A percentile compares a stretch with the other conserved stretches of the same genome.
Evolutionary conservation across 2,797 vertebrate genomes (phyloP).

Genomic region (Pogoniulus pusillus): DNA sequence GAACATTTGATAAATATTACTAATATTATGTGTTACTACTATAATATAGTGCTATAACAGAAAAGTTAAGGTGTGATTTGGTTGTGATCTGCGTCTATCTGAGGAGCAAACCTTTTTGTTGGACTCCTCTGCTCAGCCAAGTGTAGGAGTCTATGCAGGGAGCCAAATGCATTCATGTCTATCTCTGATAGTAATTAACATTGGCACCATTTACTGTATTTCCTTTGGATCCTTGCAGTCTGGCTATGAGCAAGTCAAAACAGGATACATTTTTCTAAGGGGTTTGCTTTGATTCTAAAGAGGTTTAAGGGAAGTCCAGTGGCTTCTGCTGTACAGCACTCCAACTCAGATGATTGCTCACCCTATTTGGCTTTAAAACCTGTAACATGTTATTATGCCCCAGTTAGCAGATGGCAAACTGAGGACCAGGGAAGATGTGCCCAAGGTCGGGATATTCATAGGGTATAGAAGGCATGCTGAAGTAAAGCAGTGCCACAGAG

Average conservation of each 20-base stretch:
- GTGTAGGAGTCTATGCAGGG: neutral
- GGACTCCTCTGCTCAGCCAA: neutral
- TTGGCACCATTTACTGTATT: constrained; percentile 3
- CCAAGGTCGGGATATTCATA: constrained; percentile 27
- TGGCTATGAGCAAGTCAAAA: constrained; percentile 37
- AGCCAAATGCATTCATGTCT: neutral
- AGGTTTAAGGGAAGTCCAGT: constrained; percentile 36
- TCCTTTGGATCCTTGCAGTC: constrained; percentile 21
- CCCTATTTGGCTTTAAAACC: constrained; percentile 61
- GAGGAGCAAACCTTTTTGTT: neutral
- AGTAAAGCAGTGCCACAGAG: neutral
- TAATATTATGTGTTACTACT: neutral
- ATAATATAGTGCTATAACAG: neutral
- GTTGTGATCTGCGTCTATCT: neutral
- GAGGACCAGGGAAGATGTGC: constrained; percentile 41
- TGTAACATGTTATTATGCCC: constrained; percentile 51
- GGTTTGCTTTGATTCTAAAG: constrained; percentile 35
- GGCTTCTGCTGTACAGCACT: neutral
- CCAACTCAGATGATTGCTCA: constrained; percentile 47
- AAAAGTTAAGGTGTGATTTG: neutral
- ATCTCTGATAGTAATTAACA: constrained; percentile 11
- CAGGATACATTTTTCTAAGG: constrained; percentile 37
- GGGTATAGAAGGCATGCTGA: neutral
- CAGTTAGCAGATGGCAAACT: constrained; percentile 63
- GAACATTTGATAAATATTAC: constrained; percentile 34